These are phyloP conservation scores for Diadema setosum DNA, from an alignment of 35 echinoderm and acorn worm genomes.

Conservation along the genomic window DNA sequence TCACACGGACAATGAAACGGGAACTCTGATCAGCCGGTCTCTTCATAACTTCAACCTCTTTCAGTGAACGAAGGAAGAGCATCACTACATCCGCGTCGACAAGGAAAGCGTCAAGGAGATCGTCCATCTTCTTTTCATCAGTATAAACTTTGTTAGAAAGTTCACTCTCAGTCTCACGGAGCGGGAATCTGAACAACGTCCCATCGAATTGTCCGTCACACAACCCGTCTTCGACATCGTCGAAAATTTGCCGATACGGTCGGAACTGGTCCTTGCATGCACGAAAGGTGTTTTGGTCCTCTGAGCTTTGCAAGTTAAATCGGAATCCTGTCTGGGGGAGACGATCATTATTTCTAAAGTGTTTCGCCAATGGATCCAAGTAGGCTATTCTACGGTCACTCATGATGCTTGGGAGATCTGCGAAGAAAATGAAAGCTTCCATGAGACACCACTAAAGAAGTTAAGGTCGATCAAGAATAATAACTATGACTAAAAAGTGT, in stretches of 20 bases:
- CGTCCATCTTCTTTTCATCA: too few relatives aligned
- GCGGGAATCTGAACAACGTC: constrained; percentile 60
- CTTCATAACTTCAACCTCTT: constrained; percentile 41
- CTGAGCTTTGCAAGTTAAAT: neutral
- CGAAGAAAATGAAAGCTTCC: neutral
- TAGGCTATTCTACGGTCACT: constrained; percentile 35
- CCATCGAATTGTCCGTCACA: constrained; percentile 3
- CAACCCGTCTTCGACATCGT: neutral
- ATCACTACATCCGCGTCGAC: constrained; percentile 55
- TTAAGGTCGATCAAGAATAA: neutral
- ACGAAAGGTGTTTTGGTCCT: neutral
- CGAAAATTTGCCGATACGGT: constrained; percentile 31
- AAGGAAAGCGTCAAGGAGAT: constrained; percentile 56
- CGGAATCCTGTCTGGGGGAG: neutral
- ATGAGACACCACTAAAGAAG: neutral
- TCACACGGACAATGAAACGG: too few relatives aligned
- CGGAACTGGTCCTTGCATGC: constrained; percentile 8
- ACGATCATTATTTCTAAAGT: constrained; percentile 1
- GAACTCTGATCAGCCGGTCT: too few relatives aligned
- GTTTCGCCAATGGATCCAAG: constrained; percentile 44
- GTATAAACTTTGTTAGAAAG: too few relatives aligned
- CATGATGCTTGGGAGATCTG: constrained; percentile 59
- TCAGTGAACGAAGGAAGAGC: constrained; percentile 70
- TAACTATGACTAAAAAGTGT: neutral
- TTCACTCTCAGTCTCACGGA: neutral